Conservation (phyloP, 2,113 vertebrate species). For the Mustelus asterias region DNA sequence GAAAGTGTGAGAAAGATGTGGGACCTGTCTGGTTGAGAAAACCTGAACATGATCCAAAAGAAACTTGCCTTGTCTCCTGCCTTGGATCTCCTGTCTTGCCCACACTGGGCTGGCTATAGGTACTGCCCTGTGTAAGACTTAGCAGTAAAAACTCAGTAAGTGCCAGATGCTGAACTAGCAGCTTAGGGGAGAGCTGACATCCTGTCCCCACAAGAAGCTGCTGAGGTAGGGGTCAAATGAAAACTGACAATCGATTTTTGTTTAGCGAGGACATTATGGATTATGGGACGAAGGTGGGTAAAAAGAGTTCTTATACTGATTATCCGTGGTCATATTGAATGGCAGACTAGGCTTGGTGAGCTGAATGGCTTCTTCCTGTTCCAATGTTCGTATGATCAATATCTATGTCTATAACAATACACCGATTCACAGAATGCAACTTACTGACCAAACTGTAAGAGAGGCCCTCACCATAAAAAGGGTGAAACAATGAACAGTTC, state of each 20-base stretch:
- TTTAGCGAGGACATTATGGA: background rate
- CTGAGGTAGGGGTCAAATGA: background rate
- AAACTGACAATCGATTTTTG: background rate
- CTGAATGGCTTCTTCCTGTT: too few species aligned
- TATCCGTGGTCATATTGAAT: background rate
- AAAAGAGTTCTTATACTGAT: too few species aligned
- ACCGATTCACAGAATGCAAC: too few species aligned
- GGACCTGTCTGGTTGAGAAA: background rate
- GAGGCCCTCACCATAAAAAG: too few species aligned
- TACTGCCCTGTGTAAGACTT: background rate
- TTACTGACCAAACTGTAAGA: too few species aligned
- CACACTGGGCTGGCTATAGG: background rate
- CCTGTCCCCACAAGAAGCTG: background rate
- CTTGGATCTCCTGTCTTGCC: background rate
- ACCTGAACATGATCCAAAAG: background rate
- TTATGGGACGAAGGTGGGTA: background rate
- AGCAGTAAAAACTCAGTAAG: background rate
- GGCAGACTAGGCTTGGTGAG: background rate
- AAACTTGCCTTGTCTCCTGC: background rate
- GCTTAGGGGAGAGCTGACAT: background rate
- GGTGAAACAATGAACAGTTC: background rate
- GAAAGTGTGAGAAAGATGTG: too few species aligned
- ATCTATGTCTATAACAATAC: too few species aligned
- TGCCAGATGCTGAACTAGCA: background rate
- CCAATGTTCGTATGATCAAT: too few species aligned